A percentile compares a stretch with the other conserved stretches of the same genome.
phyloP scores from a whole-genome alignment of 2,888 invertebrate species.

The Phrixothrix hirtus region DNA sequence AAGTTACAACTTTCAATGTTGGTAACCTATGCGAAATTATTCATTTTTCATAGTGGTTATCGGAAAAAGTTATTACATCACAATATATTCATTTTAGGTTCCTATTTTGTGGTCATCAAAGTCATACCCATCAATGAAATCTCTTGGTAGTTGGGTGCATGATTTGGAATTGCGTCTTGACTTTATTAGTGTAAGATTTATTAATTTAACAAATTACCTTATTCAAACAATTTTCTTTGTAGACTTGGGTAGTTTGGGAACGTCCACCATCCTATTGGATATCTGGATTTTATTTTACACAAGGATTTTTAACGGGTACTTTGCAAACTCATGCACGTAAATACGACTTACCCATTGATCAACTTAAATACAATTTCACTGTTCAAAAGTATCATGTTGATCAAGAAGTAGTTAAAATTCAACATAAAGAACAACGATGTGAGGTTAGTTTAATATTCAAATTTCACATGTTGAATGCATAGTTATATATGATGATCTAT shows the following conservation, averaged over 20 bases:
- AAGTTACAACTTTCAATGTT: too few relatives aligned
- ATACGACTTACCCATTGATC: conserved; percentile 85
- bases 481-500: too few relatives aligned
- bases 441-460: conserved; percentile 39
- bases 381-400: conserved; percentile 61
- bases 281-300: conserved; percentile 92
- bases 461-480: background rate
- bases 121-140: conserved; percentile 86
- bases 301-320: conserved; percentile 88
- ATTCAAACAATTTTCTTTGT: conserved; percentile 38
- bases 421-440: conserved; percentile 50
- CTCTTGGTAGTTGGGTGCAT: conserved; percentile 82
- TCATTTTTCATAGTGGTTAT: too few relatives aligned
- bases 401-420: conserved; percentile 68
- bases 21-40: too few relatives aligned
- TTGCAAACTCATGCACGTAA: conserved; percentile 88
- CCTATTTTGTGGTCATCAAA: conserved; percentile 81
- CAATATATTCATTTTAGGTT: too few relatives aligned
- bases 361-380: conserved; percentile 79
- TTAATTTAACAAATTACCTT: background rate
- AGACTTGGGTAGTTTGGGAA: conserved; percentile 73
- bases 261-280: conserved; percentile 87
- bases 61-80: too few relatives aligned
- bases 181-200: conserved; percentile 69
- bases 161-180: conserved; percentile 81